Percentiles rank a stretch among this genome's conserved stretches.
These are phyloP conservation scores for Zaprionus capensis DNA, from an alignment of 1,140 invertebrate genomes.

Conservation along the genomic window DNA sequence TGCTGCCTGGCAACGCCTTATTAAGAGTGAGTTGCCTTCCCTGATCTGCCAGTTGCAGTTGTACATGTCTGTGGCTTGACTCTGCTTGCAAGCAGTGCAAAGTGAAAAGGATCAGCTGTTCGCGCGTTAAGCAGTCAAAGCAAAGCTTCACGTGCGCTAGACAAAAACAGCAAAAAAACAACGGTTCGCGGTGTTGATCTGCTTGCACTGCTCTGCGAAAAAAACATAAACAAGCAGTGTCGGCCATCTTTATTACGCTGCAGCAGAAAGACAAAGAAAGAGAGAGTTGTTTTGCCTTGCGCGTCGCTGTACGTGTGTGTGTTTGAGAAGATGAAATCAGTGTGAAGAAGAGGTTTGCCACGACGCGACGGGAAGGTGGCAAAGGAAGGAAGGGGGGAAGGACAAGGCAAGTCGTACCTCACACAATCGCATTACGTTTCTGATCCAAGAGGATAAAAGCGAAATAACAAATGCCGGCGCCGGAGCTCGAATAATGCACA, in stretches of 20 bases:
- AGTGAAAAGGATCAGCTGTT: neutral
- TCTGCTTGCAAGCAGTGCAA: slow-evolving; percentile 1
- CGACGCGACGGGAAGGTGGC: neutral
- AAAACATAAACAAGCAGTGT: neutral
- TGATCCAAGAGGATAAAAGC: slow-evolving; percentile 67
- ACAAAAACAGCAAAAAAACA: too few species aligned
- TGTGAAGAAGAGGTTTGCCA: slow-evolving; percentile 2
- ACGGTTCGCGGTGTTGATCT: too few species aligned
- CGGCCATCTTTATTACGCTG: slow-evolving; percentile 30
- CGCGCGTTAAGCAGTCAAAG: neutral
- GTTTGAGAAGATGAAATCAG: neutral
- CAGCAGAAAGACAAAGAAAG: neutral
- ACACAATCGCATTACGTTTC: slow-evolving; percentile 65
- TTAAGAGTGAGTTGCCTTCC: too few species aligned
- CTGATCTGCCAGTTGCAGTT: neutral
- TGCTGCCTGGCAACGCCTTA: too few species aligned
- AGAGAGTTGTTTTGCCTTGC: neutral
- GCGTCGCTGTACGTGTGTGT: neutral
- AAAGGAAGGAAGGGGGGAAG: too few species aligned
- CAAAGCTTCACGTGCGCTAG: neutral
- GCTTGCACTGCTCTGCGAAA: neutral
- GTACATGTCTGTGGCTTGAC: neutral
- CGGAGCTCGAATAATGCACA: slow-evolving; percentile 73
- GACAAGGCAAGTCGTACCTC: slow-evolving; percentile 34
- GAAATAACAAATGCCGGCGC: slow-evolving; percentile 73